phyloP scores from a whole-genome alignment of 1,140 invertebrate species.

The Plectus sambesii region DNA sequence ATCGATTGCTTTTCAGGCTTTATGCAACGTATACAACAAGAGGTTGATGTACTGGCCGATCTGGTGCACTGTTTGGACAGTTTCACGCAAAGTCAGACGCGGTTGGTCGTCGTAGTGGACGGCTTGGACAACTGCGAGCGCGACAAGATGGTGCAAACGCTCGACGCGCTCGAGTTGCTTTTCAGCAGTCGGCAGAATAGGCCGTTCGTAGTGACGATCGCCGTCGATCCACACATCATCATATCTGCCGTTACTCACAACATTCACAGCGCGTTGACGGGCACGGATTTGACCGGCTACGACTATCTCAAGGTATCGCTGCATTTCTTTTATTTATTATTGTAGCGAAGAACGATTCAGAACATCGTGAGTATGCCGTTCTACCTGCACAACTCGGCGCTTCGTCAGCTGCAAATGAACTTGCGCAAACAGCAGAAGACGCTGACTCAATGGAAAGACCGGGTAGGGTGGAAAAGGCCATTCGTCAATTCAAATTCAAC shows the following conservation, averaged over 20 bases:
- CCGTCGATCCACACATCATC: constrained; percentile 44
- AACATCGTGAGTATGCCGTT: constrained; percentile 96
- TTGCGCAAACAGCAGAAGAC: constrained; percentile 26
- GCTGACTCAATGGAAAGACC: constrained; percentile 29
- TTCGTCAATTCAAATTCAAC: not conserved
- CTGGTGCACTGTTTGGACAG: constrained; percentile 54
- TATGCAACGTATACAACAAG: constrained; percentile 61
- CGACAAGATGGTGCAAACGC: constrained; percentile 76
- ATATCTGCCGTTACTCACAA: constrained; percentile 43
- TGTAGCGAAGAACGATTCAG: too few relatives aligned
- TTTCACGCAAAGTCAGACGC: constrained; percentile 40
- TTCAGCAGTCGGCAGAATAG: constrained; percentile 52
- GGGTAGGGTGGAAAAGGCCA: not conserved
- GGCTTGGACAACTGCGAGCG: constrained; percentile 94
- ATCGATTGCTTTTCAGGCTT: too few relatives aligned
- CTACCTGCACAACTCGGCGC: constrained; percentile 87
- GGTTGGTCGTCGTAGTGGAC: constrained; percentile 76
- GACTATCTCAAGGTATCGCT: constrained; percentile 88
- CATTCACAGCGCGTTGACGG: constrained; percentile 18
- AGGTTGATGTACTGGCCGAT: constrained; percentile 71
- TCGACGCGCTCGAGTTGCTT: constrained; percentile 85
- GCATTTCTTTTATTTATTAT: too few relatives aligned
- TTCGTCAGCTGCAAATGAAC: constrained; percentile 46
- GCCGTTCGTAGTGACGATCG: constrained; percentile 43
- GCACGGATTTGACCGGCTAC: constrained; percentile 65